Percentiles rank a stretch among this genome's conserved stretches.
Evolutionary conservation across 2,797 vertebrate species (phyloP).

Genomic region (Poliocrania exsul): DNA sequence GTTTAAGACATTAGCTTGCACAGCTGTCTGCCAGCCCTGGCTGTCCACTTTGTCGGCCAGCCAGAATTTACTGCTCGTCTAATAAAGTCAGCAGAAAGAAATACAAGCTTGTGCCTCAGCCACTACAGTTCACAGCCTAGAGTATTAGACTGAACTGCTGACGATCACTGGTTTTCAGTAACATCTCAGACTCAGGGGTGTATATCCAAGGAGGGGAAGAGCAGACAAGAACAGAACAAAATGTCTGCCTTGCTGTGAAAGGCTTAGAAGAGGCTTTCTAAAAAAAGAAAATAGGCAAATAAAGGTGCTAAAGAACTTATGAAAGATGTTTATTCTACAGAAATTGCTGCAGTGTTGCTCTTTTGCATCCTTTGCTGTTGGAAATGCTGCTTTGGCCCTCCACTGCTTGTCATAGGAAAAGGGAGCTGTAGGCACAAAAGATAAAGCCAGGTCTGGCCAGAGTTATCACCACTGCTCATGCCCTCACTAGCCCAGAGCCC

Average conservation of each 20-base stretch:
- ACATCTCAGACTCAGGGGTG: background rate
- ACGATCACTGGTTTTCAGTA: background rate
- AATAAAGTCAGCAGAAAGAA: slow-evolving; percentile 60
- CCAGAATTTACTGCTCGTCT: slow-evolving; percentile 44
- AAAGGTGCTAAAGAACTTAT: background rate
- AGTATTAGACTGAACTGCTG: background rate
- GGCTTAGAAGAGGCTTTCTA: background rate
- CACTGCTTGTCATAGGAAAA: background rate
- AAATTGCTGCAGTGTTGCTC: background rate
- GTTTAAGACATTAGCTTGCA: slow-evolving; percentile 46
- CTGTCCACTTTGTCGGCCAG: slow-evolving; percentile 1
- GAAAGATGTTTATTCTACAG: background rate
- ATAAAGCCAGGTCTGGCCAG: background rate
- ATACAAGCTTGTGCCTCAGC: slow-evolving; percentile 19
- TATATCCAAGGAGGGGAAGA: background rate
- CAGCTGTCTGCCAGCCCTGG: slow-evolving; percentile 50
- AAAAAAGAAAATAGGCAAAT: background rate
- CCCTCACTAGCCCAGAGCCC: background rate
- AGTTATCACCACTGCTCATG: background rate
- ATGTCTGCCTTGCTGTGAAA: background rate
- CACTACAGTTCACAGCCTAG: background rate
- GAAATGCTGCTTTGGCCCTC: background rate
- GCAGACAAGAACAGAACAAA: slow-evolving; percentile 5
- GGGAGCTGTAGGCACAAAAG: background rate
- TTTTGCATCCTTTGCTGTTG: background rate